A percentile compares a stretch with the other conserved stretches of the same genome.
Conservation (phyloP, 2,888 invertebrate genomes). For the Tinea pellionella region DNA sequence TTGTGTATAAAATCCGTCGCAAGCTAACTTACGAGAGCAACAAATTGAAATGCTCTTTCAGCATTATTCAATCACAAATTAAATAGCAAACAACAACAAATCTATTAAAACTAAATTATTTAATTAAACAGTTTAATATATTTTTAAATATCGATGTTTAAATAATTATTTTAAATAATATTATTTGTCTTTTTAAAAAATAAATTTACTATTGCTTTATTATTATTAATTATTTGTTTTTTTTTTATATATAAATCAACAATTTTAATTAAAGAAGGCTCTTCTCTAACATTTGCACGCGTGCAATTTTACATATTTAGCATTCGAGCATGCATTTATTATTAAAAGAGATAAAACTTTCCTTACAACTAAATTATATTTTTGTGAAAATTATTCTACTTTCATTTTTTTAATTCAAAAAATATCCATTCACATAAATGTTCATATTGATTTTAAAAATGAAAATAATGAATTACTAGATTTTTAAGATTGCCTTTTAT, state of each 20-base stretch:
- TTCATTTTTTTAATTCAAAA: no score
- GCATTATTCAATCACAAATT: not conserved
- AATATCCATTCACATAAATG: no score
- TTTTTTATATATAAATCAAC: constrained; percentile 2
- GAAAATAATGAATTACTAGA: no score
- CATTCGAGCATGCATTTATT: constrained; percentile 43
- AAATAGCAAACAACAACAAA: not conserved
- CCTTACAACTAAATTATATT: constrained; percentile 26
- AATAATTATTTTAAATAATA: not conserved
- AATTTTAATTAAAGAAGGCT: not conserved
- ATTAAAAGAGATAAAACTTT: constrained; percentile 52
- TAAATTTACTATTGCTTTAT: not conserved
- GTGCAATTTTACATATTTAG: constrained; percentile 60
- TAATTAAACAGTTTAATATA: not conserved
- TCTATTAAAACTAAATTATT: not conserved
- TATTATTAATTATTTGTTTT: not conserved
- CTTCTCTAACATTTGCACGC: constrained; percentile 32
- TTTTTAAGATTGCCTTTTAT: no score
- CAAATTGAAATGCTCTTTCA: no score
- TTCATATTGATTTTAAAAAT: no score
- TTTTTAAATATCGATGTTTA: not conserved
- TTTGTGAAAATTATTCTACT: constrained; percentile 37
- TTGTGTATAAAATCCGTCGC: not conserved
- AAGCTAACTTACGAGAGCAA: not conserved
- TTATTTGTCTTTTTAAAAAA: not conserved